Conservation (phyloP, 2,888 invertebrate species). For the Tipula vernalis region DNA sequence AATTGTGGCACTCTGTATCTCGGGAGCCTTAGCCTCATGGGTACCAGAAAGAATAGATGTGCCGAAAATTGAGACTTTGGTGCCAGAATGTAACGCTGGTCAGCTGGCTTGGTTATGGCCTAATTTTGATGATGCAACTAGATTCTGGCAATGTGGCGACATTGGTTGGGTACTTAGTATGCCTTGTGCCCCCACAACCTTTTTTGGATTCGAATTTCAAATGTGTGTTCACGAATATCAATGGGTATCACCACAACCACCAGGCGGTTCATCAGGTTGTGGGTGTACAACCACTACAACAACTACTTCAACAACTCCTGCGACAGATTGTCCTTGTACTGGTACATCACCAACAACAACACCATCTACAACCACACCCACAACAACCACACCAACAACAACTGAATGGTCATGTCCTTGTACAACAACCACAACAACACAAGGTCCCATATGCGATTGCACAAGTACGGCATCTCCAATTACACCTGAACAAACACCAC, state of each 20-base stretch:
- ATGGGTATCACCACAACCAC: conserved; percentile 13
- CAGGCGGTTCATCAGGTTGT: not conserved
- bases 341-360: too few relatives aligned
- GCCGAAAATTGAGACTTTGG: not conserved
- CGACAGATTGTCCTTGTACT: not conserved
- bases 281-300: not conserved
- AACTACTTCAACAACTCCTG: not conserved
- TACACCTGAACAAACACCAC: too few relatives aligned
- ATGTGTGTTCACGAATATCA: conserved; percentile 20
- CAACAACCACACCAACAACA: not conserved
- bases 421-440: too few relatives aligned
- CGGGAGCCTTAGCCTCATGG: not conserved
- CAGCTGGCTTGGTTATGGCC: not conserved
- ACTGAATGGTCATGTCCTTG: too few relatives aligned
- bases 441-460: too few relatives aligned
- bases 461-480: too few relatives aligned
- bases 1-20: not conserved
- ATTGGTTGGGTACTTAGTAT: not conserved
- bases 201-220: conserved; percentile 30
- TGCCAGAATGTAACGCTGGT: not conserved
- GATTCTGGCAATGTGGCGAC: not conserved
- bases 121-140: not conserved
- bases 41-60: not conserved
- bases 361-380: not conserved
- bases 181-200: conserved; percentile 20